Percentiles rank a stretch among this genome's conserved stretches.
phyloP scores from a whole-genome alignment of 2,888 invertebrate species.

The Plagiodera versicolora region DNA sequence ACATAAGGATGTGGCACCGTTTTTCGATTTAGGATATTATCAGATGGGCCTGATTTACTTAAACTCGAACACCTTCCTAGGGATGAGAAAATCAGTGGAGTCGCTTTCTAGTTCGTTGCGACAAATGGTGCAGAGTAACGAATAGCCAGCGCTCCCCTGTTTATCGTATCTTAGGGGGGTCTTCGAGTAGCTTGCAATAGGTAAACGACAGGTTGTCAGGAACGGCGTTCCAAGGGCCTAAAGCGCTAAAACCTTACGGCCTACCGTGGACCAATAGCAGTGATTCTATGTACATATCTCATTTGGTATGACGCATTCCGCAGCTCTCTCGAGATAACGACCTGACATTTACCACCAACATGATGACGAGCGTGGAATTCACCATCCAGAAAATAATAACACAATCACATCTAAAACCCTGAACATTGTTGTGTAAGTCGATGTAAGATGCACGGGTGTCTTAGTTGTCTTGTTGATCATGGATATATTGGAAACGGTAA shows the following conservation, averaged over 20 bases:
- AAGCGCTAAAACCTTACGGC: slow-evolving; percentile 35
- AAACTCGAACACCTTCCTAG: slow-evolving; percentile 11
- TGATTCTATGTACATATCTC: slow-evolving; percentile 51
- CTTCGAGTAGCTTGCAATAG: slow-evolving; percentile 15
- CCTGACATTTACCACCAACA: slow-evolving; percentile 51
- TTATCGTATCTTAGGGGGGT: slow-evolving; percentile 14
- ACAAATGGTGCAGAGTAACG: slow-evolving; percentile 40
- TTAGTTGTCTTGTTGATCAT: too few relatives aligned
- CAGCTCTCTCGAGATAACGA: slow-evolving; percentile 50
- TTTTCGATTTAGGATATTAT: slow-evolving; percentile 23
- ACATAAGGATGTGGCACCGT: slow-evolving; percentile 52
- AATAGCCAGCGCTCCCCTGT: slow-evolving; percentile 21
- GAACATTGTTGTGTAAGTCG: slow-evolving; percentile 38
- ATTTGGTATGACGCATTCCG: slow-evolving; percentile 33
- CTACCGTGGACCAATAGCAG: slow-evolving; percentile 23
- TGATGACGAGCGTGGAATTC: slow-evolving; percentile 30
- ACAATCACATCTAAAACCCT: slow-evolving; percentile 47
- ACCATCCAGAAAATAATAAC: slow-evolving; percentile 36
- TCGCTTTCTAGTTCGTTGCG: slow-evolving; percentile 34
- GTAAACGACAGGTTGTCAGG: slow-evolving; percentile 21
- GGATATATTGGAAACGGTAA: too few relatives aligned
- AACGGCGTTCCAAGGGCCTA: slow-evolving; percentile 44
- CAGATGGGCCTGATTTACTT: slow-evolving; percentile 28
- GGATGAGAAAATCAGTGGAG: slow-evolving; percentile 11
- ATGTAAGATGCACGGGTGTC: slow-evolving; percentile 26